Evolutionary conservation across 2,797 vertebrate species (phyloP), one percentile per base, ranked within the genome.

Genomic region (Coccyzus lansbergi): DNA sequence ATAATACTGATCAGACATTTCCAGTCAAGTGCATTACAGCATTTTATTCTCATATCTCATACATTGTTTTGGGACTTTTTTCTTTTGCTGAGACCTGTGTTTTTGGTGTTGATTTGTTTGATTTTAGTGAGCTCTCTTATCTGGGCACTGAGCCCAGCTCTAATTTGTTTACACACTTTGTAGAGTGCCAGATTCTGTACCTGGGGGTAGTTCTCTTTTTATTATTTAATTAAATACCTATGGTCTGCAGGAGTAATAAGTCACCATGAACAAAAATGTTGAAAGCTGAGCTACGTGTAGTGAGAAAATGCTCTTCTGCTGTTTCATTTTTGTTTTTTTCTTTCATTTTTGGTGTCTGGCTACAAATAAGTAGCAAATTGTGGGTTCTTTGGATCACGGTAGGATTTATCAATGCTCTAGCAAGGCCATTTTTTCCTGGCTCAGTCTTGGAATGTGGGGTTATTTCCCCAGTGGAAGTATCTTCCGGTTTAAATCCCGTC

Each of bases 401-500:
- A 55, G 77, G 72, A 86, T 92, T 95, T 94, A 94, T 90, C 88
- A 95, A 82, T 91, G 86, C 77, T 56, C 60, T 24, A 62, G 71
- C 4, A 4, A 92, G 75, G 63, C 83, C 68, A 46, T 79, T 94
- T 93, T 72, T 77, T 46, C 86, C 83, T 58, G 36, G 42, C 59
- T 95, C 69, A 19, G 9, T 20, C 84, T 36, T 92, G 49, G 60
- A 62, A 40, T 68, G 75, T 80, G 86, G 83, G 92, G 85, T 74
- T 95, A 80, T 95, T 97, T 97, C 80, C 81, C 72, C 88, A 78
- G 79, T 40, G 92, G 93, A 96, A 91, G 75, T 63, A 77, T 83
- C 76, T 97, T 95, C 83, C 88, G 85, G 90, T 93, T 94, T 85
- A 93, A 92, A 93, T 88, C 52, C 63, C 93, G 93, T 70, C 88